Conservation (phyloP, 2,797 vertebrate genomes). For the Odontamblyopus lacepedii region DNA sequence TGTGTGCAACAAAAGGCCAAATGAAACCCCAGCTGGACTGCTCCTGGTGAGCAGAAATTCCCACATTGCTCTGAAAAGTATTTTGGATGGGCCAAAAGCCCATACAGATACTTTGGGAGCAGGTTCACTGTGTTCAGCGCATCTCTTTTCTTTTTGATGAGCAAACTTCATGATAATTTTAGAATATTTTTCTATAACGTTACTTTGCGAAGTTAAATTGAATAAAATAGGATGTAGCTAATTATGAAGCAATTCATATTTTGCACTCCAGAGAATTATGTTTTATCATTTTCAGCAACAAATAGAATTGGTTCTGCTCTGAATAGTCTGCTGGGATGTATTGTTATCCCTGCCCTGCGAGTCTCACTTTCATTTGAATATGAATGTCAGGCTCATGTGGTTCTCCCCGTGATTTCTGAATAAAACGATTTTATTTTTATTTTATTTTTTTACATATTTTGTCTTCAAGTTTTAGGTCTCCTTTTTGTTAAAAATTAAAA, state of each 20-base stretch:
- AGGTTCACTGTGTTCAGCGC: background rate
- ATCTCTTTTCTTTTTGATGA: constrained; percentile 13
- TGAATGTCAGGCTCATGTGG: constrained; percentile 24
- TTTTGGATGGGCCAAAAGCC: constrained; percentile 20
- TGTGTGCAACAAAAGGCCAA: constrained; percentile 81
- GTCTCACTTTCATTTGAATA: constrained; percentile 49
- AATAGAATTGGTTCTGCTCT: constrained; percentile 49
- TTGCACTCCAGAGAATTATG: constrained; percentile 35
- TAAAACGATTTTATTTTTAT: background rate
- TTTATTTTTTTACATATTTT: constrained; percentile 12
- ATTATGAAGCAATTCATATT: constrained; percentile 65
- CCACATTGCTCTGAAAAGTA: constrained; percentile 69
- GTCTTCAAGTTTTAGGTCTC: constrained; percentile 19
- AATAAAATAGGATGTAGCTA: constrained; percentile 50
- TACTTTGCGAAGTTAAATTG: constrained; percentile 10
- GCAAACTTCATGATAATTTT: constrained; percentile 9
- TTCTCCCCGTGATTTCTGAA: background rate
- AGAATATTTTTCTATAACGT: background rate
- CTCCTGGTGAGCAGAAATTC: constrained; percentile 67
- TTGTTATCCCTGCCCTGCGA: constrained; percentile 60
- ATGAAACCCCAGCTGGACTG: constrained; percentile 80
- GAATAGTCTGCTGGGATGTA: constrained; percentile 47
- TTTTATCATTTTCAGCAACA: constrained; percentile 48
- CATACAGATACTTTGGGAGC: constrained; percentile 20
- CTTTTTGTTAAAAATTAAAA: background rate